phyloP scores from a whole-genome alignment of 2,797 vertebrate species.

The Strix occidentalis region DNA sequence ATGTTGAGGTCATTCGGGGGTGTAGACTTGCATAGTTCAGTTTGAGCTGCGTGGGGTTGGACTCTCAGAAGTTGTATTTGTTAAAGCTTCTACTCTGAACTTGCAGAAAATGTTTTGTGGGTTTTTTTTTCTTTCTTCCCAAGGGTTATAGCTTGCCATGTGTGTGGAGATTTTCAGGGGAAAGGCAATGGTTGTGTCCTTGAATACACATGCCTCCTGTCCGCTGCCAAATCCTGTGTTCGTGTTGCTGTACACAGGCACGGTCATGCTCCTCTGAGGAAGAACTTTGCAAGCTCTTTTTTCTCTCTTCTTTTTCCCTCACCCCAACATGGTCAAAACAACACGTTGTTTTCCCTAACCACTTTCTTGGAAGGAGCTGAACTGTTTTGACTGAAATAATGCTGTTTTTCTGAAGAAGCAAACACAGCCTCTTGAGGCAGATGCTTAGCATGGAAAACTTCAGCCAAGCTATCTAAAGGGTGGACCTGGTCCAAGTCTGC shows the following conservation, averaged over 20 bases:
- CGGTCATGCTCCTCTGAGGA: neutral
- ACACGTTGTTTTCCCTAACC: neutral
- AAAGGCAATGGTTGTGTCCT: neutral
- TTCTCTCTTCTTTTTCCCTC: neutral
- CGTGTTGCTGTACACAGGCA: accelerated
- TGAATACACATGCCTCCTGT: neutral
- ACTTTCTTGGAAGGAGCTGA: slow-evolving; percentile 13
- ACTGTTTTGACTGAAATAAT: neutral
- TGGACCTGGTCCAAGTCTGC: slow-evolving; percentile 14
- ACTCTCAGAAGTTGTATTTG: neutral
- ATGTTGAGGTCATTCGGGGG: neutral
- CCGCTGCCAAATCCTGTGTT: neutral
- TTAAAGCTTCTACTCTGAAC: neutral
- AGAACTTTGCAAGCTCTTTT: neutral
- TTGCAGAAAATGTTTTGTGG: neutral
- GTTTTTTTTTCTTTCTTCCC: neutral
- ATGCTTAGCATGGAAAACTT: neutral
- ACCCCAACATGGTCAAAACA: neutral
- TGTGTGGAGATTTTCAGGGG: neutral
- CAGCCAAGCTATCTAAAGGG: neutral
- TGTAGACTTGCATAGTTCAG: accelerated
- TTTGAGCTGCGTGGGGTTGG: neutral
- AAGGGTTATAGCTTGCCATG: neutral
- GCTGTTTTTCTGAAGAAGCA: neutral
- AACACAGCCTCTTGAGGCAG: neutral